Conservation (phyloP, 1,140 invertebrate genomes). For the Neotoxoptera formosana region DNA sequence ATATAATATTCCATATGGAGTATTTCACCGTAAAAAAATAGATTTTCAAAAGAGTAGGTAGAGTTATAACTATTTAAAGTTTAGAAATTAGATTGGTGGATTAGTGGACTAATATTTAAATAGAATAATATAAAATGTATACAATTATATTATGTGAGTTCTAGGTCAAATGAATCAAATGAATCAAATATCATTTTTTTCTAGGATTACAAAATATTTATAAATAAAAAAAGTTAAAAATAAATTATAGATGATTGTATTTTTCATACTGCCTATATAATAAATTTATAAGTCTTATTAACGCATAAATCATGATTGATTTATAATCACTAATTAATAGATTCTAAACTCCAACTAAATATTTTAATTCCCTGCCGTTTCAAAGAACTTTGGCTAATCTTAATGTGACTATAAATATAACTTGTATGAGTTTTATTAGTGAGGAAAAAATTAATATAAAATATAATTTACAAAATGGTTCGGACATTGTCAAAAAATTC, state of each 20-base stretch:
- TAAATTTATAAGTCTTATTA: neutral
- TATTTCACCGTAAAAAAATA: neutral
- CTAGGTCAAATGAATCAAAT: no score
- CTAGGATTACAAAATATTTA: no score
- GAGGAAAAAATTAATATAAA: neutral
- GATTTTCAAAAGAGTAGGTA: neutral
- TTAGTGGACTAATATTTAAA: neutral
- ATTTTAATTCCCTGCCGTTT: neutral
- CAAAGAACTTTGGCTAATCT: neutral
- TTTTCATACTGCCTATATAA: neutral
- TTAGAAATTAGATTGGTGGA: no score
- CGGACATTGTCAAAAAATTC: neutral
- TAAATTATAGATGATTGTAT: neutral
- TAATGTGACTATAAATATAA: neutral
- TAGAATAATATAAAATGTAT: neutral
- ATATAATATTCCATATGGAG: no score
- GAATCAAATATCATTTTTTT: no score
- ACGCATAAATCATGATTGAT: neutral
- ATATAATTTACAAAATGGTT: neutral
- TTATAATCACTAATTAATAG: neutral
- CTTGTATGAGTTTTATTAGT: neutral
- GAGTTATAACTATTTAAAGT: no score
- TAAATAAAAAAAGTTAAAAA: neutral
- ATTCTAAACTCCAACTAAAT: neutral
- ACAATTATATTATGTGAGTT: no score